These are phyloP conservation scores for Pollenia amentaria DNA, from an alignment of 2,888 invertebrate genomes.

Conservation along the genomic window DNA sequence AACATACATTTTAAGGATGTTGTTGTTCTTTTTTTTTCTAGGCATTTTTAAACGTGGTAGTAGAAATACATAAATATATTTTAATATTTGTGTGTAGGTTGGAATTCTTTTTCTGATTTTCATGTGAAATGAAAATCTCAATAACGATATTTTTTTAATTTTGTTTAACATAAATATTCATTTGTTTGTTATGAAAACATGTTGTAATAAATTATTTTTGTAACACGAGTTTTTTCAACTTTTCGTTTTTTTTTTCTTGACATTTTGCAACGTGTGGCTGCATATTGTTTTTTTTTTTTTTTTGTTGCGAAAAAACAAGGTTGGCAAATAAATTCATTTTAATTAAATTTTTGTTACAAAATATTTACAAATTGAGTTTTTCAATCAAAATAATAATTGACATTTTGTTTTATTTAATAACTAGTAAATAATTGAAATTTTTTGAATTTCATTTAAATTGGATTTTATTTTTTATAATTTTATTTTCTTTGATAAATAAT, in stretches of 20 bases:
- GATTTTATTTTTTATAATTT: background rate
- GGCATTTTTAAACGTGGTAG: constrained; percentile 39
- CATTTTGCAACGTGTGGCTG: constrained; percentile 25
- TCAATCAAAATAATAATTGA: constrained; percentile 14
- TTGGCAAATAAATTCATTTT: constrained; percentile 38
- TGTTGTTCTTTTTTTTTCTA: constrained; percentile 50
- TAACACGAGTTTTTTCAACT: constrained; percentile 32
- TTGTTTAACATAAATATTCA: constrained; percentile 54
- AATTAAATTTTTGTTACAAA: constrained; percentile 33
- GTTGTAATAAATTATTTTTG: constrained; percentile 66
- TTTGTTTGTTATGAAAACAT: constrained; percentile 64
- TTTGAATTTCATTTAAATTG: background rate
- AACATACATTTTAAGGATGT: constrained; percentile 71
- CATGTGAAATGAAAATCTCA: constrained; percentile 49
- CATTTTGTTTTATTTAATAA: constrained; percentile 30
- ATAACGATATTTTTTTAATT: background rate
- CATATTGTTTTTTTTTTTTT: background rate
- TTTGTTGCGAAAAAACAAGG: constrained; percentile 5
- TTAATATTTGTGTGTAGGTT: constrained; percentile 65
- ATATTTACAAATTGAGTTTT: constrained; percentile 42
- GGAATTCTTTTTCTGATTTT: constrained; percentile 18
- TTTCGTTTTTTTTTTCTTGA: constrained; percentile 8
- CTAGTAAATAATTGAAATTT: constrained; percentile 1
- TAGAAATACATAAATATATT: constrained; percentile 49
- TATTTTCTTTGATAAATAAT: too few species aligned